Evolutionary conservation across 2,113 vertebrate species (phyloP), one percentile per base, ranked within the genome.

Genomic region (Conger conger): DNA sequence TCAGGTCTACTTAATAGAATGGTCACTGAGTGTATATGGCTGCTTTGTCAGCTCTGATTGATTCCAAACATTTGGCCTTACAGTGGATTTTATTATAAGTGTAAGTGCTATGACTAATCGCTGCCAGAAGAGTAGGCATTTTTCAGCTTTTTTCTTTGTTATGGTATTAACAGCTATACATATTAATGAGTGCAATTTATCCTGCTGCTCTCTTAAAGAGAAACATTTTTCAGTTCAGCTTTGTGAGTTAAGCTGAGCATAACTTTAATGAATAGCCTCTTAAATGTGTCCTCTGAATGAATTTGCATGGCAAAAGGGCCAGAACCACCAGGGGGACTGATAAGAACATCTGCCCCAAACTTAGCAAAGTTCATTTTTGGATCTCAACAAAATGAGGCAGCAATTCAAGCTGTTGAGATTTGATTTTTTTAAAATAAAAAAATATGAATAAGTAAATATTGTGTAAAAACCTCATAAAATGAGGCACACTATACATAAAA

Each of bases 121-220:
- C 68, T 78, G 4, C 42, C 15, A 63, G 33, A 83, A 83, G n/a
- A 73, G 36, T 83, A 20, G 15, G 8, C 27, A 37, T 38, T 35
- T 37, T 27, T 79, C 35, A 40, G 35, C 23, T 40, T 37, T 33
- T 33, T 33, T 20, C 36, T 40, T 40, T 79, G 35, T 79, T 38
- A 35, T 76, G 30, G 40, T 73, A 84, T 77, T 76, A 78, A 17
- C 33, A 42, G 30, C 30, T 27, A 84, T 57, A 57, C 50, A 53
- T 53, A 84, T 54, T 81, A 81, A 81, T 81, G 38, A 81, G 33
- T 63, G 11, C 81, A 13, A 35, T 82, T 82, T 63, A 82, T 82
- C 3, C 18, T 37, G 18, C 33, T 50, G 17, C 81, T 82, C 53
- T 37, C 81, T 37, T 60, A 82, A 82, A 82, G 9, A 60, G 53